phyloP scores from a whole-genome alignment of 2,888 invertebrate genomes.

The Zootermopsis nevadensis region DNA sequence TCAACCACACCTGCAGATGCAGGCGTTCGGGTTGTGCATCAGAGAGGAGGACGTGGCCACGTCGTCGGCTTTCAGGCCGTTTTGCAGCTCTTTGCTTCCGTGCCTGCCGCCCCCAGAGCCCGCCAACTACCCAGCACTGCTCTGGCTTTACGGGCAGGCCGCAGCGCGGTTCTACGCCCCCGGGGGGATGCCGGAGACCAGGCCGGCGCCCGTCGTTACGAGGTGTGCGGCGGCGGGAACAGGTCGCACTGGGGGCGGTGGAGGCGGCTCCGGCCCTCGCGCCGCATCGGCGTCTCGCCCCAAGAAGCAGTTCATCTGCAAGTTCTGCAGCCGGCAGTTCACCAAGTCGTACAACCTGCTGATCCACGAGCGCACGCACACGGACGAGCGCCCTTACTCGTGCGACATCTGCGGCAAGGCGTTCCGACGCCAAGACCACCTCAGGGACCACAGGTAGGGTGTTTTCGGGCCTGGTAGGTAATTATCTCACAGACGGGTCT shows the following conservation, averaged over 20 bases:
- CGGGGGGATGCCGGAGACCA: background rate
- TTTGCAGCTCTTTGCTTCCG: slow-evolving; percentile 56
- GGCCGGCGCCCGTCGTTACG: slow-evolving; percentile 15
- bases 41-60: slow-evolving; percentile 35
- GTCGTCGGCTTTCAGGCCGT: slow-evolving; percentile 65
- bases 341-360: slow-evolving; percentile 98
- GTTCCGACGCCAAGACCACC: slow-evolving; percentile 93
- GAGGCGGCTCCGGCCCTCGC: slow-evolving; percentile 62
- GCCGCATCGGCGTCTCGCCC: slow-evolving; percentile 71
- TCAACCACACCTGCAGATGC: background rate
- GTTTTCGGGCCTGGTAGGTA: background rate
- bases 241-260: slow-evolving; percentile 53
- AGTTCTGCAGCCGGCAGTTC: slow-evolving; percentile 96
- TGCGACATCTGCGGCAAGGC: slow-evolving; percentile 97
- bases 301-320: slow-evolving; percentile 93
- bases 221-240: slow-evolving; percentile 24
- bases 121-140: slow-evolving; percentile 65
- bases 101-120: slow-evolving; percentile 63
- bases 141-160: slow-evolving; percentile 49
- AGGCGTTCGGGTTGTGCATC: background rate
- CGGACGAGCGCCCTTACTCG: slow-evolving; percentile 95
- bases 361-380: slow-evolving; percentile 97
- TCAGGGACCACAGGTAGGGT: slow-evolving; percentile 86
- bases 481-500: no score
- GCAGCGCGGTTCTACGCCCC: background rate